phyloP scores from a whole-genome alignment of 2,113 vertebrate species.

The Sus scrofa region T2T-Sscrofa CM000830.6:50129501-50130000 shows the following conservation, averaged over 20 bases:
- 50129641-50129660: slow-evolving; percentile 39
- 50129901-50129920: slow-evolving; percentile 6
- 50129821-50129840: slow-evolving; percentile 46
- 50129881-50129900: slow-evolving; percentile 45
- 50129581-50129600: background rate
- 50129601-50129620: slow-evolving; percentile 41
- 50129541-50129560: slow-evolving; percentile 53
- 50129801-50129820: slow-evolving; percentile 42
- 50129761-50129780: slow-evolving; percentile 58
- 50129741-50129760: background rate
- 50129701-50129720: slow-evolving; percentile 38
- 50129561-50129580: background rate
- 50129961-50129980: slow-evolving; percentile 39
- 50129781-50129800: background rate
- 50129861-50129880: background rate
- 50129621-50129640: background rate
- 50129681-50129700: background rate
- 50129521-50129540: background rate
- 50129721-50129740: slow-evolving; percentile 19
- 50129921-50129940: slow-evolving; percentile 48
- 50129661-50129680: slow-evolving; percentile 11
- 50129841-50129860: slow-evolving; percentile 53
- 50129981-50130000: background rate
- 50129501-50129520: background rate
- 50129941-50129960: slow-evolving; percentile 52